Evolutionary conservation across 2,113 vertebrate genomes (phyloP), one percentile per base, ranked within the genome.

Genomic region (Chinchilla lanigera): DNA sequence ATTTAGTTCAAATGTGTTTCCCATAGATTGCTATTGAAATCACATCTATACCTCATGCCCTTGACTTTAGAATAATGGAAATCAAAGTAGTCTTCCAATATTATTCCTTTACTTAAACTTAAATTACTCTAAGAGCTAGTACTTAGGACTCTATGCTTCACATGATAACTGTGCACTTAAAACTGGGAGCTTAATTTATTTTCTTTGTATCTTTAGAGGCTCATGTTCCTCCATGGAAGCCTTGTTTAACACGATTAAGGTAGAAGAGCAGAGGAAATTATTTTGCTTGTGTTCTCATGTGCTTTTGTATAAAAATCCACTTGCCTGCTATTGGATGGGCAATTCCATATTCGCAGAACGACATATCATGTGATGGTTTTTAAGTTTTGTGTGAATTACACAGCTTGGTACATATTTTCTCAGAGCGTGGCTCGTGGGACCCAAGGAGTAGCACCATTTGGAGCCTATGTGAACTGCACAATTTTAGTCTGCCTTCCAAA

Each of bases 1-100:
- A n/a, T 91, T 89, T 86, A 60, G 67, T 82, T 92, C 30, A 86
- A 80, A 54, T 80, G 52, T 50, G 61, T 63, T n/a, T 92, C 24
- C 58, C 38, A 69, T 35, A n/a, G 67, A n/a, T 69, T 35, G 35
- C 35, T 19, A 19, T n/a, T n/a, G 1, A 35, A 69, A 63, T 33
- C 47, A 30, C 52, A 24, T 3, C 60, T 75, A 63, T 67, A 58
- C 28, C 58, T 13, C 35, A 69, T 24, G 7, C 20, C 71, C 8
- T 38, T 71, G n/a, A 44, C 10, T 33, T 44, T 58, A 56, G 22
- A 26, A 41, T 26, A 73, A n/a, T 73, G 73, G 35, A 87, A 89
- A 38, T 73, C 3, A 52, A 75, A 7, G 10, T 12, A 75, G 38
- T 71, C n/a, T n/a, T 77, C 13, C 50, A 41, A 35, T 19, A 63